These are phyloP conservation scores for Chymomyza fuscimana DNA, from an alignment of 2,888 invertebrate genomes.

Conservation along the genomic window DNA sequence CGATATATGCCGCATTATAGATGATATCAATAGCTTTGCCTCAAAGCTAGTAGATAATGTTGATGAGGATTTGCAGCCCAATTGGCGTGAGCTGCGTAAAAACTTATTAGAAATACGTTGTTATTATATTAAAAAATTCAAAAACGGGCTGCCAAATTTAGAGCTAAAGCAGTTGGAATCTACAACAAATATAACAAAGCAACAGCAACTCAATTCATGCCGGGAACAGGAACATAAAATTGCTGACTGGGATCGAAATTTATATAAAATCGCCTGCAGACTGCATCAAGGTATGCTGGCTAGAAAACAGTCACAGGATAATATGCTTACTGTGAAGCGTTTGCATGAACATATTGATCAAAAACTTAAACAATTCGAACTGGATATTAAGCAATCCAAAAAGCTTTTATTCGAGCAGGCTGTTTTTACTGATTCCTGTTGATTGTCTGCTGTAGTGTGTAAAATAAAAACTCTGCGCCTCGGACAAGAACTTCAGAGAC, in stretches of 20 bases:
- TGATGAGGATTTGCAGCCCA: neutral
- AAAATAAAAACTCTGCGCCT: neutral
- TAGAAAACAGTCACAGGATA: conserved; percentile 28
- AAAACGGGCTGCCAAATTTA: neutral
- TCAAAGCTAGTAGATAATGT: conserved; percentile 25
- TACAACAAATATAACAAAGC: neutral
- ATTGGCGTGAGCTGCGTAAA: conserved; percentile 41
- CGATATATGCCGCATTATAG: conserved; percentile 9
- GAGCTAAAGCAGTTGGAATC: neutral
- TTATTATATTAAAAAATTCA: conserved; percentile 24
- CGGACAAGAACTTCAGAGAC: neutral
- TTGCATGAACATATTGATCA: conserved; percentile 30
- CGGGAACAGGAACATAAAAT: too few relatives aligned
- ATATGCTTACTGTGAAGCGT: conserved; percentile 36
- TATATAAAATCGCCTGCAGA: conserved; percentile 26
- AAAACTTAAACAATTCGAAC: conserved; percentile 32
- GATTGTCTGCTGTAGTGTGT: too few relatives aligned
- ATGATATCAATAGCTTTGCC: conserved; percentile 38
- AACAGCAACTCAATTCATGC: too few relatives aligned
- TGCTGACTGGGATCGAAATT: conserved; percentile 3
- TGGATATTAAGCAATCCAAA: conserved; percentile 32
- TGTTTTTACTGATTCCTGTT: too few relatives aligned
- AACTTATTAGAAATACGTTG: conserved; percentile 42
- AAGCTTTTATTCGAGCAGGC: conserved; percentile 10
- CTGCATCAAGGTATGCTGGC: conserved; percentile 14